Percentiles rank a stretch among this genome's conserved stretches.
phyloP scores from a whole-genome alignment of 2,113 vertebrate species.

The Peucedramus taeniatus region DNA sequence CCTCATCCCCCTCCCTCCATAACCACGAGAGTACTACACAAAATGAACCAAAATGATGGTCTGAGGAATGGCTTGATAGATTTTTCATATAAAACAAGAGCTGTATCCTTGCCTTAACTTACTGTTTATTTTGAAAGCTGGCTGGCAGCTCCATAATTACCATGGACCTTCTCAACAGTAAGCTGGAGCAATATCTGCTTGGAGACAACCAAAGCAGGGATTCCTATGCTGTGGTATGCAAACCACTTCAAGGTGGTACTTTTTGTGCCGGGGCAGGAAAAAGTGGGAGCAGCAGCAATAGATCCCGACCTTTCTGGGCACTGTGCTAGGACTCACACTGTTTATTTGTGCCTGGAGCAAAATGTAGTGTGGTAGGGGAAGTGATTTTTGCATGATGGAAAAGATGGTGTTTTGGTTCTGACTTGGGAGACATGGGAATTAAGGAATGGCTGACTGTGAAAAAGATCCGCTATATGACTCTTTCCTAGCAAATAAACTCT shows the following conservation, averaged over 20 bases:
- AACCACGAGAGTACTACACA: rapidly evolving
- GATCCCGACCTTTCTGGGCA: conserved; percentile 11
- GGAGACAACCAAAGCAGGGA: background rate
- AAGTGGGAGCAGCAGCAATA: background rate
- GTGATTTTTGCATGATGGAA: background rate
- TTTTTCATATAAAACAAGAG: background rate
- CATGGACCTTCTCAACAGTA: background rate
- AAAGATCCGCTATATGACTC: background rate
- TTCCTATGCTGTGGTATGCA: background rate
- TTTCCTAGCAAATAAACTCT: background rate
- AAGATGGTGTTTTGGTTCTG: conserved; percentile 4
- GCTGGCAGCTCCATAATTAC: background rate
- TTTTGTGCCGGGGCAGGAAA: background rate
- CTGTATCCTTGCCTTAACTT: background rate
- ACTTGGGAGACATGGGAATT: background rate
- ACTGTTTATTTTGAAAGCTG: background rate
- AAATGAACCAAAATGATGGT: background rate
- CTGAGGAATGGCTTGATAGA: background rate
- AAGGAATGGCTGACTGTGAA: conserved; percentile 13
- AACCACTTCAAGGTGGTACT: background rate
- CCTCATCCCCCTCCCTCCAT: background rate
- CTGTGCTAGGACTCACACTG: background rate
- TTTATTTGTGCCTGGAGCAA: conserved; percentile 50
- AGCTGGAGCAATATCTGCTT: background rate
- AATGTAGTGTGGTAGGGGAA: background rate